Percentiles rank a stretch among this genome's conserved stretches.
phyloP scores from a whole-genome alignment of 1,140 invertebrate genomes.

The Drosophila pseudoobscura region DNA sequence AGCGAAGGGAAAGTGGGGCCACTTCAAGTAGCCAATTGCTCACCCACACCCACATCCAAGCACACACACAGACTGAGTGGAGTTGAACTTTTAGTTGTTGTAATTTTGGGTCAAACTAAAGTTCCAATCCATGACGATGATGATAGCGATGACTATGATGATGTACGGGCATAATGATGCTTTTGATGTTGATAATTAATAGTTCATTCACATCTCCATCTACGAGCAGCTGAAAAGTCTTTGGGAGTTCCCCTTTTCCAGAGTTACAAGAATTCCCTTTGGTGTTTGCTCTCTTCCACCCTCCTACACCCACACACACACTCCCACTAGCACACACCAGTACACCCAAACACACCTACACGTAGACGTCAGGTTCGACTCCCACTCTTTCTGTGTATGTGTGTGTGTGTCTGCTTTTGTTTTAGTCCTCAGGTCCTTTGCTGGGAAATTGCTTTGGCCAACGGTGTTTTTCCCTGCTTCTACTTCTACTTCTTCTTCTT shows the following conservation, averaged over 20 bases:
- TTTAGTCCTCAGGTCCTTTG: constrained; percentile 54
- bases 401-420: constrained; percentile 53
- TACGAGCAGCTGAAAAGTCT: constrained; percentile 42
- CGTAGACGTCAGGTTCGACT: constrained; percentile 51
- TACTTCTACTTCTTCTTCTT: constrained; percentile 9
- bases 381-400: constrained; percentile 14
- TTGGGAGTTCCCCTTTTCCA: constrained; percentile 30
- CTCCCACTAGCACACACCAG: constrained; percentile 3
- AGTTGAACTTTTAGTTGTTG: constrained; percentile 31
- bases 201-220: constrained; percentile 50
- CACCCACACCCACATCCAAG: constrained; percentile 5
- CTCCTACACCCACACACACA: constrained; percentile 20
- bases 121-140: constrained; percentile 20
- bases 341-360: constrained; percentile 21
- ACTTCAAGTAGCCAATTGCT: constrained; percentile 25
- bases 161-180: neutral
- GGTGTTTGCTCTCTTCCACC: constrained; percentile 2
- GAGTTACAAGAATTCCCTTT: neutral
- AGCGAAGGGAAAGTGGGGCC: constrained; percentile 46
- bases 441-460: constrained; percentile 61
- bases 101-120: constrained; percentile 48
- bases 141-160: constrained; percentile 14
- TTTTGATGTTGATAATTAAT: constrained; percentile 48
- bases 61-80: neutral
- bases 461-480: constrained; percentile 15